Base-by-base conservation (phyloP, 2,113 vertebrate species). In the Himantopus leucocephalus region DNA sequence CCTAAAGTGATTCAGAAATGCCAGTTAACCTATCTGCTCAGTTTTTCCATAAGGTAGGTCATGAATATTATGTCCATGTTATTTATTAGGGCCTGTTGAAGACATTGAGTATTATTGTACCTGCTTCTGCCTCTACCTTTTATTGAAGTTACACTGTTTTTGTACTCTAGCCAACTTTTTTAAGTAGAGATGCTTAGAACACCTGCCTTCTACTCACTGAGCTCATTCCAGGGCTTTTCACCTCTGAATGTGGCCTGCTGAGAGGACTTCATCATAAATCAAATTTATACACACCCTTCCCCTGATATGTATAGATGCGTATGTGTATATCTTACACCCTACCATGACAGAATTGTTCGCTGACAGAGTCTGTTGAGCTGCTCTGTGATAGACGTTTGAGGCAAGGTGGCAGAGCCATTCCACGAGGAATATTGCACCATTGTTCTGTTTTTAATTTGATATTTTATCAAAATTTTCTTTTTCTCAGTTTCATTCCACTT, bases 241-340 rank as follows among this genome's bases (percentile, higher is more conserved):
- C 34, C 23, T 66, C 43, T 66, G 37, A 84, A n/a, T 2, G 3
- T 45, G 35, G 22, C 37, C 39, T 58, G 5, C 26, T 75, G 39
- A 73, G 56, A 83, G 30, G 26, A 66, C 32, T 77, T 84, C 12
- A 50, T 14, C 15, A 43, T 6, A 58, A 34, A 73, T 58, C 37
- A 70, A 41, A 41, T 30, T 52, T 8, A 15, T 32, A 30, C 11
- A 13, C 9, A 8, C 4, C 34, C 23, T 23, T 50, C 12, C 48
- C 23, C 12, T 2, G 3, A 27, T n/a, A 23, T 9, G 3, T 59
- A 10, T 29, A 16, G 4, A 39, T 3, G 10, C 3, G 26, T 10
- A 30, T 10, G 2, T 32, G 14, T 39, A 27, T 63, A 12, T 73
- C 12, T 70, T 35, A 22, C 26, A 12, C 32, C 37, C 12, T 48